Conservation (phyloP, 64 coral and sea anemone species). For the Porites lutea region DNA sequence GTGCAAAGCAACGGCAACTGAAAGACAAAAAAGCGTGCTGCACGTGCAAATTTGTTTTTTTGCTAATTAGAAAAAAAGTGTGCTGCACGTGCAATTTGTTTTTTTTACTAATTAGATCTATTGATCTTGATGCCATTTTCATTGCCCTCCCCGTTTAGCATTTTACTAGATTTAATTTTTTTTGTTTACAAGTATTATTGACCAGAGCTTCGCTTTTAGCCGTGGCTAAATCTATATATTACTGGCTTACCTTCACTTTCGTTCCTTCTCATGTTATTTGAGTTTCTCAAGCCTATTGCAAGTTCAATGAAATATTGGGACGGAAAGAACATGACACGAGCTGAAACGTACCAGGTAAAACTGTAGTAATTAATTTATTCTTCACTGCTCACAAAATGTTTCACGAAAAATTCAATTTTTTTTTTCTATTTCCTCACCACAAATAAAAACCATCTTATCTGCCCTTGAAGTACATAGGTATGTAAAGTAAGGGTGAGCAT, state of each 20-base stretch:
- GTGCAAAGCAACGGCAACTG: no score
- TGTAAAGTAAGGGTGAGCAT: not conserved
- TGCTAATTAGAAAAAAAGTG: no score
- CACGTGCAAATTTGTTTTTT: no score
- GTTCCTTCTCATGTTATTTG: slow-evolving; percentile 27
- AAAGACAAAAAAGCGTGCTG: no score
- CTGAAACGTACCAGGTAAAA: slow-evolving; percentile 35
- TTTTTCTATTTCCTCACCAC: not conserved
- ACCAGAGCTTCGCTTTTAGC: no score
- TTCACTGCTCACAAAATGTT: not conserved
- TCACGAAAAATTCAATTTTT: not conserved
- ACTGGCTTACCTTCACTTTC: slow-evolving; percentile 27
- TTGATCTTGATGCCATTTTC: no score
- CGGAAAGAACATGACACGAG: slow-evolving; percentile 14
- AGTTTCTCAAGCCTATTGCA: slow-evolving; percentile 39
- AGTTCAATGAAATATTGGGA: slow-evolving; percentile 40
- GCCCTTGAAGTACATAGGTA: not conserved
- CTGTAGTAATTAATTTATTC: slow-evolving; percentile 41
- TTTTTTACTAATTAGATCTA: no score
- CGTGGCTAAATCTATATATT: no score
- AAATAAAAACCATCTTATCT: not conserved
- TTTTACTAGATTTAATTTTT: no score
- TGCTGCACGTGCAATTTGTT: no score
- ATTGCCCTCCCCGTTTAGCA: no score
- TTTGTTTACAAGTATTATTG: no score